phyloP scores from a whole-genome alignment of 2,797 vertebrate genomes.

The Crenuchus spilurus region DNA sequence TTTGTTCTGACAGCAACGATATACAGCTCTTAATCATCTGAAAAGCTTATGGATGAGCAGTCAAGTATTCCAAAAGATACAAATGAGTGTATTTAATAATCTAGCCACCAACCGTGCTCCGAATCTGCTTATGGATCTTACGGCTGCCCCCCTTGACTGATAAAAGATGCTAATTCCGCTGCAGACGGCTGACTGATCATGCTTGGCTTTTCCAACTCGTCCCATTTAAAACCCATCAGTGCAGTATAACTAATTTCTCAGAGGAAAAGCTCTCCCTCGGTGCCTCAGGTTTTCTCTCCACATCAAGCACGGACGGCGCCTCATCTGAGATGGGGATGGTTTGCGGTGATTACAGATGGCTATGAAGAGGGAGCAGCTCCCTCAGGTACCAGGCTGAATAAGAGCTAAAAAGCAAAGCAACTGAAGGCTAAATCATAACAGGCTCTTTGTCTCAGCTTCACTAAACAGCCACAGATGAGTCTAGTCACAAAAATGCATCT shows the following conservation, averaged over 20 bases:
- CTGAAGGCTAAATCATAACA: conserved; percentile 12
- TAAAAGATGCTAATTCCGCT: conserved; percentile 21
- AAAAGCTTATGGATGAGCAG: background rate
- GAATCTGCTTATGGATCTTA: conserved; percentile 8
- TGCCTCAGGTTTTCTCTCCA: conserved; percentile 5
- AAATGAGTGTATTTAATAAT: background rate
- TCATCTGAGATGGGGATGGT: conserved; percentile 19
- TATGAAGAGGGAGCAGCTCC: conserved; percentile 2
- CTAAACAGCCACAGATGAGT: background rate
- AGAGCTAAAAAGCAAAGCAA: conserved; percentile 18
- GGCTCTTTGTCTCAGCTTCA: background rate
- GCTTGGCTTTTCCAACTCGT: conserved; percentile 4
- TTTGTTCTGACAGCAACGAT: too few relatives aligned
- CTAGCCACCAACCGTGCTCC: background rate
- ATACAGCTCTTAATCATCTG: background rate
- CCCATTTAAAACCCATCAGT: conserved; percentile 20
- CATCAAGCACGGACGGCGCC: conserved; percentile 11
- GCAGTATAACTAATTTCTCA: conserved; percentile 29
- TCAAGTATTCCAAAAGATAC: background rate
- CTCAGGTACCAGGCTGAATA: conserved; percentile 29
- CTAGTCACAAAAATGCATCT: background rate
- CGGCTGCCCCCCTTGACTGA: background rate
- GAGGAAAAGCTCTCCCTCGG: conserved; percentile 21
- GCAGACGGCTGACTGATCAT: conserved; percentile 16
- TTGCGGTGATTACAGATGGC: conserved; percentile 35